Evolutionary conservation across 1,140 invertebrate species (phyloP).

Genomic region (Drosophila nigrodunni): DNA sequence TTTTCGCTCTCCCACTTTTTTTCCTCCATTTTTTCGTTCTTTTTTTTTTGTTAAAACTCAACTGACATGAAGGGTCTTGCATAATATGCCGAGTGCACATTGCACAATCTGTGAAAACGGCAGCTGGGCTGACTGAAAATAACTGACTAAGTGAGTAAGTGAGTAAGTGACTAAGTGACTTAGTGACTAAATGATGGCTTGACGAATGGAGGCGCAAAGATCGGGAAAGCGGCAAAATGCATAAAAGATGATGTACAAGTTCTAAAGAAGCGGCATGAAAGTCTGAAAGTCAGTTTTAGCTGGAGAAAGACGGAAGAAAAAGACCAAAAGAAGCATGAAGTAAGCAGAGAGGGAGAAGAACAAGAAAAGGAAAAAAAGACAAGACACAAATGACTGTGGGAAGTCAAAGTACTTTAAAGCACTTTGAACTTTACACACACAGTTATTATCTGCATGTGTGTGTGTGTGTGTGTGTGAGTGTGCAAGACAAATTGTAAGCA

Average conservation of each 20-base stretch:
- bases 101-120: constrained; percentile 29
- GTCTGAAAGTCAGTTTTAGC: constrained; percentile 31
- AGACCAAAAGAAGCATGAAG: background rate
- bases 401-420: constrained; percentile 75
- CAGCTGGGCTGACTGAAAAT: constrained; percentile 6
- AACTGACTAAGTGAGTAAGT: too few relatives aligned
- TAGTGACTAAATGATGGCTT: constrained; percentile 3
- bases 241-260: constrained; percentile 53
- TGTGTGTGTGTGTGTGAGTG: constrained; percentile 14
- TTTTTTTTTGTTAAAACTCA: background rate
- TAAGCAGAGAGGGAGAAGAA: background rate
- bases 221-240: constrained; percentile 46
- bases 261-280: constrained; percentile 47
- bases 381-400: constrained; percentile 44
- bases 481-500: constrained; percentile 50
- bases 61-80: constrained; percentile 32
- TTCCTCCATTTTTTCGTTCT: background rate
- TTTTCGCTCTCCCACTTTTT: background rate
- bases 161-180: constrained; percentile 1
- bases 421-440: constrained; percentile 66
- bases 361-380: constrained; percentile 13
- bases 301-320: constrained; percentile 24
- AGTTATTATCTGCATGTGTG: background rate
- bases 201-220: constrained; percentile 32
- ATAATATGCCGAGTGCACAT: constrained; percentile 26